Base-by-base conservation (phyloP, 1,140 invertebrate genomes). In the Micrasema longulum region DNA sequence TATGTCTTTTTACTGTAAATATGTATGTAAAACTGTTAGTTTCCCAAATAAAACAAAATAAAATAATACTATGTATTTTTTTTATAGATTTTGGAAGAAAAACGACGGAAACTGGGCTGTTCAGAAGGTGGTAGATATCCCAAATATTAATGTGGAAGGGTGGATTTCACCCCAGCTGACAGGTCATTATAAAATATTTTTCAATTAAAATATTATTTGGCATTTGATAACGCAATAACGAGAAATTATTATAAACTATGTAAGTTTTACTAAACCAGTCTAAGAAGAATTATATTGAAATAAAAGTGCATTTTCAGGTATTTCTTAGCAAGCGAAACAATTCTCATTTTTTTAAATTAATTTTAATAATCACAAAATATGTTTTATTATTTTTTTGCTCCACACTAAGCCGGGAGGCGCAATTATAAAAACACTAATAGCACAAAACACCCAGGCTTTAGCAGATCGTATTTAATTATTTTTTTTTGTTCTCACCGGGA, bases 71-170 rank as follows among this genome's bases (percentile, higher is more conserved):
- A n/a, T n/a, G n/a, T n/a, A n/a, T 45, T 48, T 31, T 4, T 36
- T 14, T 68, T 76, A 26, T 55, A 89, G 91, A 76, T 93, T 94
- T 78, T 91, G 87, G 77, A 85, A 86, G 65, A 86, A 86, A 65
- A 78, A 88, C 31, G 84, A 89, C 57, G 89, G 89, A 10, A 86
- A 83, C 22, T 97, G 93, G 90, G 82, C 77, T 23, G 87, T 89
- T 0, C 90, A 95, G 60, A 93, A 93, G 80, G 94, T 96, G 0
- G 94, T 97, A 43, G 83, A 89, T 68, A 81, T 97, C 50, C 89
- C 90, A 10, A 72, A 84, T 0, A 95, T 96, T 78, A 89, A 91
- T 72, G 92, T 96, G 0, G 85, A 90, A 55, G 90, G 90, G 14
- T 96, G 91, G 89, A 76, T 80, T 1, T 77, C 47, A 1, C 50